Evolutionary conservation across 2,888 invertebrate species (phyloP).

Genomic region (Amphimallon solstitiale): DNA sequence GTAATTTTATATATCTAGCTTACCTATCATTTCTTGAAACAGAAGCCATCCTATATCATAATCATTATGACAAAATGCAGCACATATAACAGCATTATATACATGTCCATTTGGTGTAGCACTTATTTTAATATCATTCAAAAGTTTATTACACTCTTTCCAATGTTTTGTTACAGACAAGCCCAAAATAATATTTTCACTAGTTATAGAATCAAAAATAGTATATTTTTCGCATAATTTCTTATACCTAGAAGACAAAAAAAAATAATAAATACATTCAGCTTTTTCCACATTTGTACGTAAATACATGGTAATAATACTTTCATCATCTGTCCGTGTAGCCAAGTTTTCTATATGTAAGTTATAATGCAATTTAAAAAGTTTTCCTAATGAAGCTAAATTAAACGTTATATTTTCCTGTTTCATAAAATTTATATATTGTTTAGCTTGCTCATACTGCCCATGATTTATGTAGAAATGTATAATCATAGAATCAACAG

Average conservation of each 20-base stretch:
- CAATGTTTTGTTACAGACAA: constrained; percentile 73
- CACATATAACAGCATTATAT: constrained; percentile 67
- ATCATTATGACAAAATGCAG: constrained; percentile 70
- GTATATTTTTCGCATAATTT: constrained; percentile 66
- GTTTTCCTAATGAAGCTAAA: constrained; percentile 68
- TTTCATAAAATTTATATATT: constrained; percentile 69
- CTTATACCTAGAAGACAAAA: constrained; percentile 48
- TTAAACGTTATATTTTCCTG: constrained; percentile 65
- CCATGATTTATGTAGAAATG: constrained; percentile 64
- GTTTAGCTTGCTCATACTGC: constrained; percentile 66
- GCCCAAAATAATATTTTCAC: constrained; percentile 70
- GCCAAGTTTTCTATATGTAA: constrained; percentile 57
- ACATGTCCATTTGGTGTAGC: constrained; percentile 63
- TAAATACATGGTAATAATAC: constrained; percentile 67
- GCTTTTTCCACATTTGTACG: constrained; percentile 10
- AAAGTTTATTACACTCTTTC: constrained; percentile 69
- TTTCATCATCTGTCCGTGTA: constrained; percentile 64
- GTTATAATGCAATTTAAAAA: constrained; percentile 67
- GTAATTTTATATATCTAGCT: constrained; percentile 28
- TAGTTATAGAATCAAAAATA: constrained; percentile 69
- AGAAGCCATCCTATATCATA: constrained; percentile 70
- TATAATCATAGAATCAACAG: constrained; percentile 71
- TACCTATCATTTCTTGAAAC: constrained; percentile 67
- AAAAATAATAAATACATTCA: constrained; percentile 14
- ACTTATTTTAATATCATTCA: constrained; percentile 69